Percentiles rank a stretch among this genome's conserved stretches.
These are phyloP conservation scores for Halictus rubicundus DNA, from an alignment of 1,140 invertebrate species.

Conservation along the genomic window DNA sequence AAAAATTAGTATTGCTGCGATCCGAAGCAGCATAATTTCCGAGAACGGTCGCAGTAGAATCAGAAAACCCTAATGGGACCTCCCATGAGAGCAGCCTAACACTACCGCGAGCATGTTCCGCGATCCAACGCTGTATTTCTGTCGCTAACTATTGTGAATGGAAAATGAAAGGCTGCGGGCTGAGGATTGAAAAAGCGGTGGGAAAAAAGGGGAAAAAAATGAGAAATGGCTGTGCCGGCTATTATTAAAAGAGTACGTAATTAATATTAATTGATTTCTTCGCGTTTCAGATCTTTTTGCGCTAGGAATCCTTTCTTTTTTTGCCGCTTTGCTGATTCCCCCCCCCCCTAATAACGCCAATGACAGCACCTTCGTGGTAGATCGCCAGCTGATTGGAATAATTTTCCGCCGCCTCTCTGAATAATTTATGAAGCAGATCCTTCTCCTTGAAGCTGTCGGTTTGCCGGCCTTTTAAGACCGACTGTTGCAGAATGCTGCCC, in stretches of 20 bases:
- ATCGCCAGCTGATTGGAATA: slow-evolving; percentile 80
- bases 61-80: too few species aligned
- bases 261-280: slow-evolving; percentile 4
- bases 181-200: too few species aligned
- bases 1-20: too few species aligned
- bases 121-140: too few species aligned
- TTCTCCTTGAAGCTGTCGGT: slow-evolving; percentile 73
- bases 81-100: too few species aligned
- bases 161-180: too few species aligned
- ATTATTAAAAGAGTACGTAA: neutral
- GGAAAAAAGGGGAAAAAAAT: neutral
- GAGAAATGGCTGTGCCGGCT: neutral
- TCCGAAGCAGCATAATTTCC: too few species aligned
- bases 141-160: too few species aligned
- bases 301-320: neutral
- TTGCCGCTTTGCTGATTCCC: too few species aligned
- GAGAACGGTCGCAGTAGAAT: too few species aligned
- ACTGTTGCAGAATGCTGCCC: slow-evolving; percentile 85
- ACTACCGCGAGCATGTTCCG: too few species aligned
- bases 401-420: slow-evolving; percentile 74
- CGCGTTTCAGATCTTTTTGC: neutral
- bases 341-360: neutral
- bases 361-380: slow-evolving; percentile 79
- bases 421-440: slow-evolving; percentile 81
- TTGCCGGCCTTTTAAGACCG: slow-evolving; percentile 82